phyloP scores from a whole-genome alignment of 2,888 invertebrate genomes.

The Epirrita christyi region DNA sequence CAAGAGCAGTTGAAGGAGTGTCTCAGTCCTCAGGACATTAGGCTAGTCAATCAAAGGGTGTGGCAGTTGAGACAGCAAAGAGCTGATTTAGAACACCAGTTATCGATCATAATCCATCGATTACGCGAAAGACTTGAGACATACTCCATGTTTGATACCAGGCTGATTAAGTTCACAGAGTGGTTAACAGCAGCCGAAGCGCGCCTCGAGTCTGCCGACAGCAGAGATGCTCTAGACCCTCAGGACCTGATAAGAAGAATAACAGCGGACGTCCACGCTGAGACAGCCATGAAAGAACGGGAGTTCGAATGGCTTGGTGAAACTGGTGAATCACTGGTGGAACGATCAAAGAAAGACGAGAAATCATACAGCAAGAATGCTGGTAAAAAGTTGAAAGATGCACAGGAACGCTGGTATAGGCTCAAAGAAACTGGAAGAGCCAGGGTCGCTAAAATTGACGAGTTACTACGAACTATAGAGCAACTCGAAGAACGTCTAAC shows the following conservation, averaged over 20 bases:
- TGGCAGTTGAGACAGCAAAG: slow-evolving; percentile 93
- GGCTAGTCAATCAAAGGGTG: slow-evolving; percentile 90
- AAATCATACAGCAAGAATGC: slow-evolving; percentile 78
- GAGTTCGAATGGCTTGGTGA: slow-evolving; percentile 91
- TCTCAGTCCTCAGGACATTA: slow-evolving; percentile 93
- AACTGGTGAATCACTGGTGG: slow-evolving; percentile 87
- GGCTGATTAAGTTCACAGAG: slow-evolving; percentile 86
- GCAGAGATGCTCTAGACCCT: slow-evolving; percentile 85
- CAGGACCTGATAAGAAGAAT: slow-evolving; percentile 89
- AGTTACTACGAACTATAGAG: slow-evolving; percentile 88
- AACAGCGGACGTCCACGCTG: slow-evolving; percentile 90
- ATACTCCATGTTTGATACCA: slow-evolving; percentile 88
- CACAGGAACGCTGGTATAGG: slow-evolving; percentile 88
- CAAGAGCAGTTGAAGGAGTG: slow-evolving; percentile 94
- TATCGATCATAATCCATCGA: slow-evolving; percentile 88
- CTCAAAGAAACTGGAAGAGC: slow-evolving; percentile 87
- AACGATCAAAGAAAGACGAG: slow-evolving; percentile 87
- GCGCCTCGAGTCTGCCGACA: slow-evolving; percentile 85
- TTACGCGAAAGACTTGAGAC: slow-evolving; percentile 90
- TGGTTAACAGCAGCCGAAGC: slow-evolving; percentile 90
- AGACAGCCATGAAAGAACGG: slow-evolving; percentile 89
- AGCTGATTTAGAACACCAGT: slow-evolving; percentile 91
- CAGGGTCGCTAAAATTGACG: slow-evolving; percentile 89
- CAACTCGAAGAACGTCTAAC: slow-evolving; percentile 89
- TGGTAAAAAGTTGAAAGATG: slow-evolving; percentile 84